Evolutionary conservation across 2,113 vertebrate genomes (phyloP), one percentile per base, ranked within the genome.

Genomic region (Polypterus senegalus): DNA sequence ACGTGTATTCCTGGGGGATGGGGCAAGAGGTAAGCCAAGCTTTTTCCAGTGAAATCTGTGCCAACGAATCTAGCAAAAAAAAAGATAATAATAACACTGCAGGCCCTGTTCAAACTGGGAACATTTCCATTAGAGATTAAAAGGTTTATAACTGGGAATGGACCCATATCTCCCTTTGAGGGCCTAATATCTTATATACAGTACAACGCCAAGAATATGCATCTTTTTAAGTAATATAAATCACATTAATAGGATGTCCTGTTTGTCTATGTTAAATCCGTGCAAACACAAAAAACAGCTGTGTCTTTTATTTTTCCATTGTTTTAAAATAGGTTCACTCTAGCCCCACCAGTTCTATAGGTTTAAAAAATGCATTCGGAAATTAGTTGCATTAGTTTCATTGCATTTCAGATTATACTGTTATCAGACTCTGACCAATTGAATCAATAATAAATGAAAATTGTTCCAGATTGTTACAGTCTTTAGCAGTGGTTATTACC

Each of bases 181-280:
- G 64, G 75, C 71, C 72, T 81, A 66, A 69, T 78, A 79, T 76
- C 66, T 67, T 84, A 84, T 72, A 77, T 83, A 74, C 69, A 75
- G 77, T 83, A 74, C 69, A 75, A 69, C 76, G 74, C 79, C 75
- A 75, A 84, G 78, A 62, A 74, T 59, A 27, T 71, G 74, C 69
- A 84, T 77, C 73, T 86, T 86, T 85, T 72, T 82, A 73, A 80
- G 84, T 76, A 78, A 70, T 71, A 76, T 80, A 81, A 79, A 84
- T 84, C 78, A 84, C 53, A 68, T 83, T 83, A 77, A 85, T 81
- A 71, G 76, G 75, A 65, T 76, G 69, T 77, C 68, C 71, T 71
- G 67, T 80, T 75, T 81, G 76, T 78, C 74, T 71, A 68, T 76
- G 76, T 73, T 58, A 69, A 75, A 77, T 73, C 63, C 27, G 1